Evolutionary conservation across 2,797 vertebrate species (phyloP).

Genomic region (Salarias fasciatus): DNA sequence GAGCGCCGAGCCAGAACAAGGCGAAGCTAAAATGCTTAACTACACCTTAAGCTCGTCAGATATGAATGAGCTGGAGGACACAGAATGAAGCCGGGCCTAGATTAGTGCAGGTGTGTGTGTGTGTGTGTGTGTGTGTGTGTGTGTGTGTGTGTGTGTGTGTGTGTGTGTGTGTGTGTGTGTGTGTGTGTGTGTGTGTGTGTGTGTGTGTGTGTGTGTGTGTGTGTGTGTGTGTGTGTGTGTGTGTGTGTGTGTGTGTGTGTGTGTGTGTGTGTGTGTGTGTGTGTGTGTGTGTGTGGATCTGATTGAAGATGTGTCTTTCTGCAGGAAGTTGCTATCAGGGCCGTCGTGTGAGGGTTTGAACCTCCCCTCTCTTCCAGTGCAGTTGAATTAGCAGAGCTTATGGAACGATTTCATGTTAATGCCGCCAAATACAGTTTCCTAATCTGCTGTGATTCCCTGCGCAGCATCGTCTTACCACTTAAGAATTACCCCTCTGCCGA

Average conservation of each 20-base stretch:
- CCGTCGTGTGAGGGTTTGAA: constrained; percentile 41
- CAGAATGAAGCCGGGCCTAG: constrained; percentile 29
- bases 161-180: not conserved
- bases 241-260: not conserved
- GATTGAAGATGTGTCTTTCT: too few relatives aligned
- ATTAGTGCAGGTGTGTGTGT: constrained; percentile 24
- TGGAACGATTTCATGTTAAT: constrained; percentile 77
- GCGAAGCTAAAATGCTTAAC: constrained; percentile 64
- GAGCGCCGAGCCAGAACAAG: constrained; percentile 49
- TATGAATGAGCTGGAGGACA: constrained; percentile 67
- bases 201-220: not conserved
- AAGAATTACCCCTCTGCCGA: constrained; percentile 60
- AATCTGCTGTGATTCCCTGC: constrained; percentile 76
- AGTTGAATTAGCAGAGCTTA: constrained; percentile 78
- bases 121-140: too few relatives aligned
- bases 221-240: constrained; percentile 15
- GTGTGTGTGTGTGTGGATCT: too few relatives aligned
- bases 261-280: not conserved
- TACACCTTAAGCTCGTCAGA: constrained; percentile 65
- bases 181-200: constrained; percentile 2
- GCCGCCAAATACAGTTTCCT: constrained; percentile 73
- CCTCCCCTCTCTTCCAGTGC: constrained; percentile 31
- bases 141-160: constrained; percentile 14
- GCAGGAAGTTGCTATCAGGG: constrained; percentile 23
- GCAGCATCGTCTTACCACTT: constrained; percentile 59